Conservation (phyloP, 2,113 vertebrate species). For the Electrona antarctica region DNA sequence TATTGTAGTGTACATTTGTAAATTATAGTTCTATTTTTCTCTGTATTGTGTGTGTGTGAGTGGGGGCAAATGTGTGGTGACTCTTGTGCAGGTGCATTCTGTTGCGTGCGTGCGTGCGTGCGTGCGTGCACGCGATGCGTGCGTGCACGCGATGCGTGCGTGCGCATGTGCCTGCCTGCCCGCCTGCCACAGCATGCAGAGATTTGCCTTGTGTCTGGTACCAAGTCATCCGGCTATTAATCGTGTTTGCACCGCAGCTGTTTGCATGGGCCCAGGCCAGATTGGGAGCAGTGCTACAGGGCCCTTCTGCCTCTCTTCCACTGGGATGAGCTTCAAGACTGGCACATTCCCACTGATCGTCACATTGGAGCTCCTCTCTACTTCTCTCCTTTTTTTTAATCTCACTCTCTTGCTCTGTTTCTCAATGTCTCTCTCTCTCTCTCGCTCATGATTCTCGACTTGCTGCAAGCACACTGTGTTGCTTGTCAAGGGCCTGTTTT, state of each 20-base stretch:
- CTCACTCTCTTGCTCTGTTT: slow-evolving; percentile 15
- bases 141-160: background rate
- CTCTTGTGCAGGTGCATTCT: slow-evolving; percentile 41
- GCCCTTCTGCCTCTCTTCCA: slow-evolving; percentile 93
- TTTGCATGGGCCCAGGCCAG: slow-evolving; percentile 86
- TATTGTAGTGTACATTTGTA: slow-evolving; percentile 14
- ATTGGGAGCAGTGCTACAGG: slow-evolving; percentile 90
- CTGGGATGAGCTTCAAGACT: slow-evolving; percentile 86
- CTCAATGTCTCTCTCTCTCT: slow-evolving; percentile 14
- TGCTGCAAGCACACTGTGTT: background rate
- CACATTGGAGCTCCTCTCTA: slow-evolving; percentile 54
- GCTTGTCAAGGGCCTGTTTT: background rate
- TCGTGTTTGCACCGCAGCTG: slow-evolving; percentile 95
- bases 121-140: background rate
- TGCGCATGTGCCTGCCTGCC: background rate
- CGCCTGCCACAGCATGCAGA: slow-evolving; percentile 5
- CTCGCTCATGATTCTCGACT: background rate
- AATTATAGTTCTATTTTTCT: slow-evolving; percentile 3
- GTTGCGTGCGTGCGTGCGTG: slow-evolving; percentile 5
- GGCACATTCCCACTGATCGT: slow-evolving; percentile 80
- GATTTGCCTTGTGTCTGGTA: slow-evolving; percentile 89
- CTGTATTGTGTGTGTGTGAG: slow-evolving; percentile 7
- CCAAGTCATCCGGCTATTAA: slow-evolving; percentile 96
- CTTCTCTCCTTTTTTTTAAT: slow-evolving; percentile 5
- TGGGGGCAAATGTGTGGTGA: background rate